phyloP scores from a whole-genome alignment of 2,113 vertebrate species.

The Labeo catla region DNA sequence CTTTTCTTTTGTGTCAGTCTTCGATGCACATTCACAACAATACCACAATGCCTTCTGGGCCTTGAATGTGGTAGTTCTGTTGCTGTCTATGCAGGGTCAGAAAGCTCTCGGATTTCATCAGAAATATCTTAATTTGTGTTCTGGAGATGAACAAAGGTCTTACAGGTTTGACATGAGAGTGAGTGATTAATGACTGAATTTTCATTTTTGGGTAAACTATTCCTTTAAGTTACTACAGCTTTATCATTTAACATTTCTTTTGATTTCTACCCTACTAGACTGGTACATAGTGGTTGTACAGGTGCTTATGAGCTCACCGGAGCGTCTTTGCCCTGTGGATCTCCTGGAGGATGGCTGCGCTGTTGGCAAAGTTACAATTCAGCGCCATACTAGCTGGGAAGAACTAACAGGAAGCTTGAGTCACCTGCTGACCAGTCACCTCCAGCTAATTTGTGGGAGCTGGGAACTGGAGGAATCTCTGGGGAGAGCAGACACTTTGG shows the following conservation, averaged over 20 bases:
- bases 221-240: no score
- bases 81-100: no score
- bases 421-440: slow-evolving; percentile 80
- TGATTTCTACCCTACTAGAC: slow-evolving; percentile 67
- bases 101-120: no score
- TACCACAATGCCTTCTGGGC: no score
- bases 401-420: slow-evolving; percentile 81
- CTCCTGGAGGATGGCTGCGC: slow-evolving; percentile 76
- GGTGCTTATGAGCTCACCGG: slow-evolving; percentile 77
- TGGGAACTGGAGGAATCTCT: slow-evolving; percentile 76
- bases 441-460: slow-evolving; percentile 80
- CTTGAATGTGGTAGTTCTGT: no score
- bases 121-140: no score
- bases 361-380: slow-evolving; percentile 78
- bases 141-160: no score
- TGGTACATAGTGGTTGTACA: slow-evolving; percentile 79
- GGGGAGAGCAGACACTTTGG: slow-evolving; percentile 72
- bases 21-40: no score
- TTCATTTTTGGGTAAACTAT: no score
- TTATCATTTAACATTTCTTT: neutral
- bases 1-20: no score
- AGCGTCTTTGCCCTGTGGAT: slow-evolving; percentile 68
- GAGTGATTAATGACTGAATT: no score
- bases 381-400: slow-evolving; percentile 82
- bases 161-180: no score